Conservation (phyloP, 2,797 vertebrate genomes). For the Helicolenus hilgendorfi region DNA sequence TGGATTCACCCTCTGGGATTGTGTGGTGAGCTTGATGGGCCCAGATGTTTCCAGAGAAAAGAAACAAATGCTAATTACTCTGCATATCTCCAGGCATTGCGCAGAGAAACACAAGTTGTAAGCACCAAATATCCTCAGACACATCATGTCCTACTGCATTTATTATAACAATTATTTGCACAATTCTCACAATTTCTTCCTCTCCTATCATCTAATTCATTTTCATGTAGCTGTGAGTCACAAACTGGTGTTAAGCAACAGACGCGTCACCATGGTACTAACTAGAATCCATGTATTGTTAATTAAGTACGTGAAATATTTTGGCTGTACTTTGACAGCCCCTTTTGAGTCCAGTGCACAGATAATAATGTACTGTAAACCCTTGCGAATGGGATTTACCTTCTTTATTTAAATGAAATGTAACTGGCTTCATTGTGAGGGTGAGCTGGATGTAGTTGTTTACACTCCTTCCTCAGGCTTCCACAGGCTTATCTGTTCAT, state of each 20-base stretch:
- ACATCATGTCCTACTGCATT: conserved; percentile 19
- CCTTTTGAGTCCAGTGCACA: conserved; percentile 13
- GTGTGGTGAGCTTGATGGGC: conserved; percentile 77
- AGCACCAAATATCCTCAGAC: conserved; percentile 66
- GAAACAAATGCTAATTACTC: conserved; percentile 88
- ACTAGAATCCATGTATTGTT: conserved; percentile 46
- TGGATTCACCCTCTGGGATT: conserved; percentile 80
- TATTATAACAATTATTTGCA: background rate
- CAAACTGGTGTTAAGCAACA: conserved; percentile 35
- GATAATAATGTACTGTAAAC: background rate
- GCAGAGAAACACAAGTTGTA: conserved; percentile 63
- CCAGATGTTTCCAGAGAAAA: conserved; percentile 88
- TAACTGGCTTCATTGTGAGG: conserved; percentile 11
- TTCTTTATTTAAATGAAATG: conserved; percentile 7
- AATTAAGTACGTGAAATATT: conserved; percentile 25
- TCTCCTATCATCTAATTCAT: conserved; percentile 26
- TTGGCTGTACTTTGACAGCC: conserved; percentile 18
- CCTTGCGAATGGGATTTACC: background rate
- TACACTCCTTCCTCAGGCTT: conserved; percentile 30
- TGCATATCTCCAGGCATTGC: conserved; percentile 74
- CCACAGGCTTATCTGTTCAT: conserved; percentile 63
- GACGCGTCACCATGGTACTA: conserved; percentile 43
- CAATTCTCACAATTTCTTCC: conserved; percentile 26
- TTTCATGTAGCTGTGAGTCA: conserved; percentile 55
- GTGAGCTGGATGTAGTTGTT: conserved; percentile 29